Percentiles rank a stretch among this genome's conserved stretches.
Conservation (phyloP, 2,888 invertebrate genomes). For the Seira musarum region DNA sequence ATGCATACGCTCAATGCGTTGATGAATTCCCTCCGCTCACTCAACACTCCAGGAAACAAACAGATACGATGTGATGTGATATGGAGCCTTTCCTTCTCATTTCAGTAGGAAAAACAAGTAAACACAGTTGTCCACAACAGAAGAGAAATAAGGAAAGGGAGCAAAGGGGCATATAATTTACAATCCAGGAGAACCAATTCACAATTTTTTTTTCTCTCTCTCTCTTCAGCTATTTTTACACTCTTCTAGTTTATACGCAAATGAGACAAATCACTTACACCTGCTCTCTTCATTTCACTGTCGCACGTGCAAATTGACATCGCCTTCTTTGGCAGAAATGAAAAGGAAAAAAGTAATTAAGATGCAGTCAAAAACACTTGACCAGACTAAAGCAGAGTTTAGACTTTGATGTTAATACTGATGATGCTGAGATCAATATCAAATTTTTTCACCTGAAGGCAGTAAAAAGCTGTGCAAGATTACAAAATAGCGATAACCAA, state of each 20-base stretch:
- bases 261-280: slow-evolving; percentile 11
- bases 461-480: no score
- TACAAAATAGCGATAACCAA: no score
- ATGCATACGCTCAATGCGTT: slow-evolving; percentile 59
- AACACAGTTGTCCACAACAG: not conserved
- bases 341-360: slow-evolving; percentile 4
- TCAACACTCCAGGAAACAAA: slow-evolving; percentile 25
- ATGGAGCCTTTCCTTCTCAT: not conserved
- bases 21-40: slow-evolving; percentile 58
- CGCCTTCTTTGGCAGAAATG: not conserved
- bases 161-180: not conserved
- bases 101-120: not conserved
- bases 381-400: not conserved
- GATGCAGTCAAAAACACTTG: slow-evolving; percentile 14
- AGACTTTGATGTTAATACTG: no score
- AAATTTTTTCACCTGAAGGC: no score
- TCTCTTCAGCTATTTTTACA: not conserved
- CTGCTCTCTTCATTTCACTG: slow-evolving; percentile 3
- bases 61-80: no score
- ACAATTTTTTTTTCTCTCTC: not conserved
- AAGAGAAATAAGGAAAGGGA: slow-evolving; percentile 7
- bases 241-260: not conserved
- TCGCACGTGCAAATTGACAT: not conserved
- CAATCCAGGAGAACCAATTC: not conserved
- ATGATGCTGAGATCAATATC: not conserved